Percentiles rank a stretch among this genome's conserved stretches.
Conservation (phyloP, 1,140 invertebrate genomes). For the Tetramorium simillimum region DNA sequence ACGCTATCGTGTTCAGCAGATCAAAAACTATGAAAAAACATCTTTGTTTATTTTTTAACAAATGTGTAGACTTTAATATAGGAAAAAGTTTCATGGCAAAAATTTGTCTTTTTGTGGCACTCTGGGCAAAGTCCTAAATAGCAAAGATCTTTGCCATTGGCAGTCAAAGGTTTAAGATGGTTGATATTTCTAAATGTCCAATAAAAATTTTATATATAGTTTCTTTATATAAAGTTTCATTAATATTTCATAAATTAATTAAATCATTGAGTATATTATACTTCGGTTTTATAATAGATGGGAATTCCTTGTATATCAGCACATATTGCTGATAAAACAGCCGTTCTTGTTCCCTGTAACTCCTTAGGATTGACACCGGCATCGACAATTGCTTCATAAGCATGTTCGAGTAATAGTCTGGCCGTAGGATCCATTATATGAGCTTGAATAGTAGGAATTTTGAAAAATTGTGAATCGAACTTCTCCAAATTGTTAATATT, state of each 20-base stretch:
- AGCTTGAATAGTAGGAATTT: conserved; percentile 92
- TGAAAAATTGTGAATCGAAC: conserved; percentile 94
- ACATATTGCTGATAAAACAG: conserved; percentile 92
- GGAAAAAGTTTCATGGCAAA: no score
- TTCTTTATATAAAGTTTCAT: background rate
- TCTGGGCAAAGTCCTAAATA: no score
- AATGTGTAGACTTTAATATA: no score
- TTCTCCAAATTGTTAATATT: conserved; percentile 93
- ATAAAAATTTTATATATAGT: no score
- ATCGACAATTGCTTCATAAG: conserved; percentile 96
- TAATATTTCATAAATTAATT: background rate
- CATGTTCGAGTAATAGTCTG: conserved; percentile 92
- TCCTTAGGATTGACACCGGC: conserved; percentile 88
- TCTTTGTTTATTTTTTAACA: no score
- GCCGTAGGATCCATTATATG: conserved; percentile 95
- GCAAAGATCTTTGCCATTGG: no score
- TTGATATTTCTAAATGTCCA: background rate
- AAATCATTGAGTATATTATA: conserved; percentile 41
- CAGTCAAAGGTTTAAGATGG: background rate
- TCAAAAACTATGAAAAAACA: no score
- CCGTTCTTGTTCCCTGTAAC: conserved; percentile 90
- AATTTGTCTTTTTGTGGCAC: no score
- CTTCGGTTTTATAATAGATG: conserved; percentile 88
- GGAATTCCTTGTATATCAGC: conserved; percentile 90
- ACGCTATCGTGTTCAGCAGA: no score